Percentiles rank a stretch among this genome's conserved stretches.
phyloP scores from a whole-genome alignment of 2,888 invertebrate species.

The Anorthoa munda region DNA sequence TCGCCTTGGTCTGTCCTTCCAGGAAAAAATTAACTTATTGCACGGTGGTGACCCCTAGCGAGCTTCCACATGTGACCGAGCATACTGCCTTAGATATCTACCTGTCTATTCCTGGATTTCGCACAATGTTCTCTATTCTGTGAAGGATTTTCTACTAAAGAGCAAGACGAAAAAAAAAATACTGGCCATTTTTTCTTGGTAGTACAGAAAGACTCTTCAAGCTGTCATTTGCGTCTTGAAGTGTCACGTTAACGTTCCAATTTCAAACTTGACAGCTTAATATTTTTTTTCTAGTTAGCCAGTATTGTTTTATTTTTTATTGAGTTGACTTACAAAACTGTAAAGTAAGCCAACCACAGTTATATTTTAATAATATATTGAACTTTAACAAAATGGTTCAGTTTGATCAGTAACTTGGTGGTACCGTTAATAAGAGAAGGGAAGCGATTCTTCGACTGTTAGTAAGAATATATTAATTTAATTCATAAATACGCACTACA shows the following conservation, averaged over 20 bases:
- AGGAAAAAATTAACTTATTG: conserved; percentile 60
- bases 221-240: not conserved
- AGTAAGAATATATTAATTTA: conserved; percentile 1
- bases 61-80: conserved; percentile 9
- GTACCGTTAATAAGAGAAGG: conserved; percentile 31
- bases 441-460: conserved; percentile 8
- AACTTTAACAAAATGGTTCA: conserved; percentile 15
- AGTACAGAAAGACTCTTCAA: not conserved
- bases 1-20: conserved; percentile 63
- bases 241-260: not conserved
- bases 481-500: not conserved
- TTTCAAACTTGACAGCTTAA: not conserved
- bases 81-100: conserved; percentile 22
- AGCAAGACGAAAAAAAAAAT: not conserved
- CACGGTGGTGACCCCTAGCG: conserved; percentile 50
- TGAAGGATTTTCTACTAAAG: not conserved
- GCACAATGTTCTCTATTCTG: not conserved
- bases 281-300: not conserved
- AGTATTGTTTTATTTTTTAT: not conserved
- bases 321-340: not conserved
- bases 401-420: not conserved
- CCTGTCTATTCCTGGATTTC: conserved; percentile 17
- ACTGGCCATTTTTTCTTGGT: not conserved
- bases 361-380: not conserved
- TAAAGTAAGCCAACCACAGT: not conserved